Evolutionary conservation across 2,888 invertebrate species (phyloP), one percentile per base, ranked within the genome.

Genomic region (Mellilla xanthometata): DNA sequence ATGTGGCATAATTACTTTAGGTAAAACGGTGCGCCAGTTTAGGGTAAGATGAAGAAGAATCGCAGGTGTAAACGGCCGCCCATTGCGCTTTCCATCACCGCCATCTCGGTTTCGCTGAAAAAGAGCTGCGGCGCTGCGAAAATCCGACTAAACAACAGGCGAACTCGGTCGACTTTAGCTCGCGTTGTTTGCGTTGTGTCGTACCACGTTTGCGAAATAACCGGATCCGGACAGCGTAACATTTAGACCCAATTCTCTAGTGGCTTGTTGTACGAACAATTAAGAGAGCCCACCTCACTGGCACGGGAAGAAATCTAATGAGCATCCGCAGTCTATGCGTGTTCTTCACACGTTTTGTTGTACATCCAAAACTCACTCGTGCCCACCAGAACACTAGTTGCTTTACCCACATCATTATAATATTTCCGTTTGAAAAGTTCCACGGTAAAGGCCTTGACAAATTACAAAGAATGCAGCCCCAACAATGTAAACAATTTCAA

Each of bases 251-350:
- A 82, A 87, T 85, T 82, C 86, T 81, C 85, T 60, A 65, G 76
- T 81, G 84, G 80, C 83, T 86, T 87, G 85, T 86, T 85, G 81
- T 81, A 85, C 84, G 85, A 87, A 86, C 87, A 86, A 85, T 88
- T 86, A 87, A 84, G 80, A 78, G 77, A 78, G 72, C 77, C 74
- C 77, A 81, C 80, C 81, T 81, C 73, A 69, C 68, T 72, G 58
- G 65, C 68, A 70, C 70, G 77, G 76, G 76, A 84, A 83, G 80
- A 83, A 80, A 76, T 68, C 65, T 82, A 81, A 82, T 83, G 74
- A 79, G 79, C 83, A 77, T 81, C 81, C 76, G 76, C 77, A 69
- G 70, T 63, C 62, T 60, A 72, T 81, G 79, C 81, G 76, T 79
- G 30, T 12, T 19, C 26, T 34, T 33, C 33, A 26, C 11, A 23